These are phyloP conservation scores for Muschampia plurimacula DNA, from an alignment of 2,888 invertebrate species.

Conservation along the genomic window DNA sequence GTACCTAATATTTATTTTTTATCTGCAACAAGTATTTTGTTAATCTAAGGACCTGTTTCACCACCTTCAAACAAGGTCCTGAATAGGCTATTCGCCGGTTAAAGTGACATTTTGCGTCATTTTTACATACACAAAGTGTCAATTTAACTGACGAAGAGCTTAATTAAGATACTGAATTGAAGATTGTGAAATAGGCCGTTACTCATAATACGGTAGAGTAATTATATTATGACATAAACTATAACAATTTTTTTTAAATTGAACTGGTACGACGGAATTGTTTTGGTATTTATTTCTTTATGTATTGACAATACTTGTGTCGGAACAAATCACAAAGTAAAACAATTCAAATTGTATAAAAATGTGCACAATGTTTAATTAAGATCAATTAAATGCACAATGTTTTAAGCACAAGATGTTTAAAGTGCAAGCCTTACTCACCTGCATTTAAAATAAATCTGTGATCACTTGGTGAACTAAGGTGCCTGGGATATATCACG, in stretches of 20 bases:
- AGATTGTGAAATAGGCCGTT: too few relatives aligned
- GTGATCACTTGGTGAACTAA: conserved; percentile 39
- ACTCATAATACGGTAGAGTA: background rate
- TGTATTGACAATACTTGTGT: conserved; percentile 22
- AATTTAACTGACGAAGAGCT: too few relatives aligned
- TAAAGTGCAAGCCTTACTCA: conserved; percentile 23
- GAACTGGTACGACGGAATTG: too few relatives aligned
- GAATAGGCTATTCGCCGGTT: too few relatives aligned
- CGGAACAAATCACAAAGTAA: conserved; percentile 24
- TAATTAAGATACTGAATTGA: too few relatives aligned
- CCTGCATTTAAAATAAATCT: conserved; percentile 11
- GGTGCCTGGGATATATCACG: conserved; percentile 70
- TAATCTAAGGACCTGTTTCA: background rate
- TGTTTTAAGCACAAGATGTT: conserved; percentile 21
- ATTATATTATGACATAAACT: background rate
- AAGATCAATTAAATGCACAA: conserved; percentile 22
- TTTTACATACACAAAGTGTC: too few relatives aligned
- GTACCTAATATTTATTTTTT: background rate
- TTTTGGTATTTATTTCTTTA: background rate
- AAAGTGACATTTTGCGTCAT: too few relatives aligned
- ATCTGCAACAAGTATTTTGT: conserved; percentile 43
- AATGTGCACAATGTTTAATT: conserved; percentile 36
- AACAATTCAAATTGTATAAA: conserved; percentile 12
- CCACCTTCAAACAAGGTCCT: too few relatives aligned
- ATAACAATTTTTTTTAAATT: background rate